Base-by-base conservation (phyloP, 2,113 vertebrate genomes). In the Ammospiza nelsoni region DNA sequence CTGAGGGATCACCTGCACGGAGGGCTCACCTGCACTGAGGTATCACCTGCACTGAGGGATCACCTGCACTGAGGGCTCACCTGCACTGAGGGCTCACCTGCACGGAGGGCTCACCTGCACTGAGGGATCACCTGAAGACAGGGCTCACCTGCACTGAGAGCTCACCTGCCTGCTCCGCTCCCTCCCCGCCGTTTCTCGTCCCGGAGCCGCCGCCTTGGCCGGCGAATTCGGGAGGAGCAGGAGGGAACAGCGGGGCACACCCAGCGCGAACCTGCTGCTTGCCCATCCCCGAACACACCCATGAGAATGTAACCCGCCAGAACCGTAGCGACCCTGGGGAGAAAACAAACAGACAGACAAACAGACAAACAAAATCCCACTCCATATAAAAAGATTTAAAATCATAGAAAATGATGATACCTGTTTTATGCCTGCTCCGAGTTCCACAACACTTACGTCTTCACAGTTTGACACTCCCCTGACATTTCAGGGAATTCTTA, bases 241-340 rank as follows among this genome's bases (percentile, higher is more conserved):
- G 8, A 13, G 49, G 24, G 31, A 28, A 0, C 14, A 2, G 49
- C 4, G 15, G 2, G 48, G 5, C 19, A 0, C 59, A 7, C 0
- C 9, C 39, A 2, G 9, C 2, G 2, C 62, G 0, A 11, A 1
- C 11, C 57, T 2, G 58, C 29, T 14, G 55, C 51, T 17, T 8
- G 55, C 52, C 46, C 29, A 14, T 41, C 41, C 41, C 41, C 41
- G 13, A 41, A 41, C 41, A 1, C 51, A 3, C 7, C 2, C 12
- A 2, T 0, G n/a, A 1, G 14, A 3, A 3, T 3, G 41, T 2
- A n/a, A 6, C 5, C 5, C 12, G 7, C 20, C 58, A 6, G 9
- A 1, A 9, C 1, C 0, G 3, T 0, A 31, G 35, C 5, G 10
- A 22, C 17, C 31, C 18, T 4, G 46, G 28, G 37, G 27, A 35